phyloP scores from a whole-genome alignment of 2,888 invertebrate species.

The Mesorhabditis belari region DNA sequence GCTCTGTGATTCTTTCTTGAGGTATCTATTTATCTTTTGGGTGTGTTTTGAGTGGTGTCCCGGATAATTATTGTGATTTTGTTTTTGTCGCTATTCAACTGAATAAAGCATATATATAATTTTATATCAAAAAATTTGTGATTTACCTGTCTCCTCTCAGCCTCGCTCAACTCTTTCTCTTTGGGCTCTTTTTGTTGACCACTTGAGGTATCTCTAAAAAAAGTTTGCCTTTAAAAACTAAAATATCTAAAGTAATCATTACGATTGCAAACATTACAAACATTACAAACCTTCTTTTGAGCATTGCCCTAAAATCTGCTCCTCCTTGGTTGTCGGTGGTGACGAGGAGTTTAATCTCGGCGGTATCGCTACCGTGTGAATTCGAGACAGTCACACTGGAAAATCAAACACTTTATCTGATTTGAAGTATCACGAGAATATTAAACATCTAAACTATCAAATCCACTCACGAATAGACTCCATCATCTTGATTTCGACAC shows the following conservation, averaged over 20 bases:
- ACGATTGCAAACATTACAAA: no score
- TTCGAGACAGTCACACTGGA: constrained; percentile 87
- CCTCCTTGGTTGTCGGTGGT: constrained; percentile 55
- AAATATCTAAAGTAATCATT: no score
- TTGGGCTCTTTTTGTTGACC: constrained; percentile 12
- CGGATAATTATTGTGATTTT: no score
- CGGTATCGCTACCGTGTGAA: constrained; percentile 87
- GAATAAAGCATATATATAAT: no score
- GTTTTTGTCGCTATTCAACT: no score
- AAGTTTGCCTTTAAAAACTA: no score
- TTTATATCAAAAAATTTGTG: not conserved
- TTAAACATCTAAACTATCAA: no score
- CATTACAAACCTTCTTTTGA: no score
- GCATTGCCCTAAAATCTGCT: constrained; percentile 96
- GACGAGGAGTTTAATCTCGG: constrained; percentile 90
- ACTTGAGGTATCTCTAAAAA: not conserved
- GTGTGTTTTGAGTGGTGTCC: no score
- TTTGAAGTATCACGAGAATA: no score
- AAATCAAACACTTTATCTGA: not conserved
- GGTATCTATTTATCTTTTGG: no score
- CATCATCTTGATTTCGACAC: constrained; percentile 73
- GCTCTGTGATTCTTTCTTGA: no score
- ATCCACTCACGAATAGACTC: constrained; percentile 52
- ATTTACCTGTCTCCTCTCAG: constrained; percentile 23
- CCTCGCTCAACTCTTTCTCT: constrained; percentile 15